Evolutionary conservation across 2,797 vertebrate genomes (phyloP), one percentile per base, ranked within the genome.

Genomic region (Agapornis canus): DNA sequence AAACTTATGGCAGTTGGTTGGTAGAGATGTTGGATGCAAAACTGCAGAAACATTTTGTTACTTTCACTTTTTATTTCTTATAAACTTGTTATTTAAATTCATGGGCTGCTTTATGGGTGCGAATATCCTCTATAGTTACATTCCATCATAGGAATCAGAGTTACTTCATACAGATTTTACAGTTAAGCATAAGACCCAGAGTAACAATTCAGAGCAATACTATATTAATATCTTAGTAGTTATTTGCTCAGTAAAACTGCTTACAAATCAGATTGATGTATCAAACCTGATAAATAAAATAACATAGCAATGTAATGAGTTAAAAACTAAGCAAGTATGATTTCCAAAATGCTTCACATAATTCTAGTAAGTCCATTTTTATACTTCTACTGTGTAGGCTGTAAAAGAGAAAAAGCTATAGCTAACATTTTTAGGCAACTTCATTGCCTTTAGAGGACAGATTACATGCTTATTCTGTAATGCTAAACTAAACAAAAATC

Each of bases 61-160:
- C 17, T 94, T 85, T 56, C 32, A 45, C 13, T 76, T 76, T 8
- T 78, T 61, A 59, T 49, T 89, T 82, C 37, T 92, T 65, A 82
- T 9, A 27, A 40, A 56, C n/a, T 80, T 79, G 22, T 72, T 65
- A 69, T 26, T 94, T 82, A 82, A 94, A 83, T 78, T 51, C 54
- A 81, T 43, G 8, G 54, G 54, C 56, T 91, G 54, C 48, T 79
- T 94, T 94, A 89, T 51, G 84, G 85, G 82, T 96, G 94, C 68
- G 90, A 96, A 96, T 95, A 96, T 86, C 96, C 95, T 97, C 95
- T 94, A 79, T 40, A 72, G 51, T 59, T 86, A 59, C 15, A 13
- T 54, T 94, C 82, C 90, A 90, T 39, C 29, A 65, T 72, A 84
- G 26, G 25, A 94, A 92, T 63, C 71, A 64, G 16, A 69, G 27